Evolutionary conservation across 1,140 invertebrate genomes (phyloP).

Genomic region (Drosophila takahashii): DNA sequence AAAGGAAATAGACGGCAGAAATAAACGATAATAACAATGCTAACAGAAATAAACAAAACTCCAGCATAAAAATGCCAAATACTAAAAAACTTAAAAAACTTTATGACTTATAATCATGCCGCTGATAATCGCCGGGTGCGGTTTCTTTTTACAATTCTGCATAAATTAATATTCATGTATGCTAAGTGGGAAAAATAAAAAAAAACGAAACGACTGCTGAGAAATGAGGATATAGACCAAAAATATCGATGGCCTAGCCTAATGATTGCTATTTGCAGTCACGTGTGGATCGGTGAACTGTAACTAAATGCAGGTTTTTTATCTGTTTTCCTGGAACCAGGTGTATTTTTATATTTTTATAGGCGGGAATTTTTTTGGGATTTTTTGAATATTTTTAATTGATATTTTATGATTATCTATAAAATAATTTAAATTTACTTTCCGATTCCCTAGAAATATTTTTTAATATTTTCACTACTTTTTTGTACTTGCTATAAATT

Average conservation of each 20-base stretch:
- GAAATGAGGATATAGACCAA: slow-evolving; percentile 5
- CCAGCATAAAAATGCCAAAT: slow-evolving; percentile 19
- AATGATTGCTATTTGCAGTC: slow-evolving; percentile 5
- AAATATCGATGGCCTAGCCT: slow-evolving; percentile 8
- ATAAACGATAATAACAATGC: slow-evolving; percentile 54
- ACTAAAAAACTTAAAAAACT: background rate
- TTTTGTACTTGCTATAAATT: too few relatives aligned
- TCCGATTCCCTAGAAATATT: too few relatives aligned
- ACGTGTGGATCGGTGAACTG: slow-evolving; percentile 21
- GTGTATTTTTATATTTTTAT: background rate
- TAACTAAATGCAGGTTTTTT: background rate
- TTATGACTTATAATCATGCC: slow-evolving; percentile 49
- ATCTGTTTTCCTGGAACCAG: background rate
- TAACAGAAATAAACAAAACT: slow-evolving; percentile 18
- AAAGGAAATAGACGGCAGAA: slow-evolving; percentile 41
- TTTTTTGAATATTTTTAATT: background rate
- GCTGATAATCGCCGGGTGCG: slow-evolving; percentile 6
- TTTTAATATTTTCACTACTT: too few relatives aligned
- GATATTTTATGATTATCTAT: background rate
- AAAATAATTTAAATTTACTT: background rate
- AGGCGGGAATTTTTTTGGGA: background rate
- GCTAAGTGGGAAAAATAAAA: slow-evolving; percentile 17
- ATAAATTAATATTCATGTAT: slow-evolving; percentile 65
- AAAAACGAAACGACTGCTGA: background rate
- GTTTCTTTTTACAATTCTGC: slow-evolving; percentile 43